Percentiles rank a stretch among this genome's conserved stretches.
phyloP scores from a whole-genome alignment of 2,888 invertebrate species.

The Nezara viridula region DNA sequence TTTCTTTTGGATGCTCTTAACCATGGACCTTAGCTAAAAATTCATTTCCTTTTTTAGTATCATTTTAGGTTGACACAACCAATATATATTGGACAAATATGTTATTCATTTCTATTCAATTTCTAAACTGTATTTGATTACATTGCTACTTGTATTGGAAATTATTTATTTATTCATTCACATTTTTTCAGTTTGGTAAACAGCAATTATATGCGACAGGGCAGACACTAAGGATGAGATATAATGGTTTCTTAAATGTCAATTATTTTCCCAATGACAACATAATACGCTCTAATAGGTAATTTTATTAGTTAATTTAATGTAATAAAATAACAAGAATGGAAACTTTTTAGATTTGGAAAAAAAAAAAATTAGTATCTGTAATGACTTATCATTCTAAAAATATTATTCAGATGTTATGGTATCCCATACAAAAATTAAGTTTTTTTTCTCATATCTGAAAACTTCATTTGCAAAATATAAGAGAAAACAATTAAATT shows the following conservation, averaged over 20 bases:
- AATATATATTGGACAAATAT: no score
- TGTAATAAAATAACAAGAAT: neutral
- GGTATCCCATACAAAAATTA: neutral
- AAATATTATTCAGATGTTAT: neutral
- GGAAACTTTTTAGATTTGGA: neutral
- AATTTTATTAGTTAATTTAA: neutral
- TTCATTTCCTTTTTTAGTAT: no score
- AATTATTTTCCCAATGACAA: conserved; percentile 62
- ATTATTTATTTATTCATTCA: neutral
- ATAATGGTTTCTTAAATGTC: conserved; percentile 77
- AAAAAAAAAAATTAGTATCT: neutral
- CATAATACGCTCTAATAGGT: conserved; percentile 60
- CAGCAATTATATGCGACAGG: conserved; percentile 82
- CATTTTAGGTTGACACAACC: no score
- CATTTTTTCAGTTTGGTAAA: conserved; percentile 77
- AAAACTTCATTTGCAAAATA: neutral
- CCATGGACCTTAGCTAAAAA: no score
- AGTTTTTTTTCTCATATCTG: neutral
- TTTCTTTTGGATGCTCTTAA: no score
- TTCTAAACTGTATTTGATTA: neutral
- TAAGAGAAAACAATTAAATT: neutral
- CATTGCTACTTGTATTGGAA: neutral
- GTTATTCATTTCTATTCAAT: neutral
- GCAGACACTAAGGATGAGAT: conserved; percentile 78
- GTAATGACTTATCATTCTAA: no score